Base-by-base conservation (phyloP, 1,140 invertebrate species). In the Achatina immaculata region DNA sequence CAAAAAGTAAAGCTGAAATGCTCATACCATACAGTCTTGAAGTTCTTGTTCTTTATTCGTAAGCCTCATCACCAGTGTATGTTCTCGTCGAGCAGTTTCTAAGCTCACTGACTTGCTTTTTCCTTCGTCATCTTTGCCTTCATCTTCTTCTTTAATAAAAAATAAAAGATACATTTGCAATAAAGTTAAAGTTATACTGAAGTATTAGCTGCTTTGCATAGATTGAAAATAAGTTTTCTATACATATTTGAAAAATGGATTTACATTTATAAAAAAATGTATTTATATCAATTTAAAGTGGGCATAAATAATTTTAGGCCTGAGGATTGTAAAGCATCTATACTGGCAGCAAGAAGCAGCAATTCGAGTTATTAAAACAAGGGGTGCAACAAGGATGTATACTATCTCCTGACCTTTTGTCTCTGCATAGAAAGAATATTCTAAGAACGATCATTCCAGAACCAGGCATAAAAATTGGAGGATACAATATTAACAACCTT, bases 41-140 rank as follows among this genome's bases (percentile, higher is more conserved):
- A 98, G 94, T 93, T 99, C 97, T 92, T 98, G 97, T 90, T 99
- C 97, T 92, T 99, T 99, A 81, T 95, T 95, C 79, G 96, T 95
- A 73, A 99, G 93, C 88, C 96, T 93, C 86, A 97, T 94, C 75
- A 98, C 95, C 78, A 99, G 93, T 78, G 97, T 95, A 91, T 96
- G 97, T 90, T 99, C 97, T 88, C 96, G 93, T 83, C 97, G 94
- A 84, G 95, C 95, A 74, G 95, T 94, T 89, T 99, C 97, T 55
- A 94, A 92, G 95, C 94, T 90, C 97, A 96, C 85, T 95, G 94
- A 85, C 94, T 95, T 83, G 95, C 93, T 87, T 95, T 80, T 95
- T 75, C 96, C 95, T 92, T 96, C 95, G 83, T 94, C 93, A 91
- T 96, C 94, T 74, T 85, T 83, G 36, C 82, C 85, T 69, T 81